phyloP scores from a whole-genome alignment of 2,797 vertebrate genomes.

The Enteromius trimaculatus region DNA sequence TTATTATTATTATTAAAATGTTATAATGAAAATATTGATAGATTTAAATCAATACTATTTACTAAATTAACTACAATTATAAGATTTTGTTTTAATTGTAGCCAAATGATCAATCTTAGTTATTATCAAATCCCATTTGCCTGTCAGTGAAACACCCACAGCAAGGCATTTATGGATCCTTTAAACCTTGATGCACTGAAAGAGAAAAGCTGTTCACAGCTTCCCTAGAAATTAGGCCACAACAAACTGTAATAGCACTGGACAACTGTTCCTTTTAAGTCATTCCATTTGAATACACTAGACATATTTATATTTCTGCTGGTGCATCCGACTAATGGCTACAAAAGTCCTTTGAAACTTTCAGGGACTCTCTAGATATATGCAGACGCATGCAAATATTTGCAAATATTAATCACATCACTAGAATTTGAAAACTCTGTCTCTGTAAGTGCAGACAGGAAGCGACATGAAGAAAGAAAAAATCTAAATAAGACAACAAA shows the following conservation, averaged over 20 bases:
- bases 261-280: conserved; percentile 34
- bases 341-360: conserved; percentile 32
- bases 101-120: neutral
- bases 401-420: conserved; percentile 41
- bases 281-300: conserved; percentile 25
- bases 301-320: conserved; percentile 8
- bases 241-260: conserved; percentile 8
- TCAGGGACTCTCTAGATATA: conserved; percentile 23
- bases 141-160: conserved; percentile 36
- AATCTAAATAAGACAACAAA: neutral
- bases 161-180: conserved; percentile 11
- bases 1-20: neutral
- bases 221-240: conserved; percentile 6
- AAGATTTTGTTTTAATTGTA: neutral
- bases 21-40: neutral
- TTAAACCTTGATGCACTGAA: conserved; percentile 23
- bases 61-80: neutral
- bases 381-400: conserved; percentile 40
- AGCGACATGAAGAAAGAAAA: neutral
- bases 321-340: neutral
- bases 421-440: conserved; percentile 36
- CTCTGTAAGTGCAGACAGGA: conserved; percentile 23
- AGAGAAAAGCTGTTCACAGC: conserved; percentile 4
- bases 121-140: neutral
- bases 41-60: neutral